A percentile compares a stretch with the other conserved stretches of the same genome.
phyloP scores from a whole-genome alignment of 1,140 invertebrate genomes.

The Agraylea sexmaculata region DNA sequence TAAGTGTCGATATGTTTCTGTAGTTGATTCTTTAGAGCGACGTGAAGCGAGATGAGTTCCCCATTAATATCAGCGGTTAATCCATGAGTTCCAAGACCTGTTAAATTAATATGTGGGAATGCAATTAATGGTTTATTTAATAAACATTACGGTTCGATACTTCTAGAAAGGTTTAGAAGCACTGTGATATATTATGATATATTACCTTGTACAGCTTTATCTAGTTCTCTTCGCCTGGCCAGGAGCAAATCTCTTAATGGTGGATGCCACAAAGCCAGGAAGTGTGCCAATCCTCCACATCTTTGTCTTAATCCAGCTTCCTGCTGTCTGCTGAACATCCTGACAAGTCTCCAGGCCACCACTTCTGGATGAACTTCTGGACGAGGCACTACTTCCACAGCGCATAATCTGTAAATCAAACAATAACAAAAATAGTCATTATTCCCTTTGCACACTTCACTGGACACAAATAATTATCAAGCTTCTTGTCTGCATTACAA shows the following conservation, averaged over 20 bases:
- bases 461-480: no score
- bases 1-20: constrained; percentile 74
- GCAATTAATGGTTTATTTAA: background rate
- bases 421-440: no score
- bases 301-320: constrained; percentile 46
- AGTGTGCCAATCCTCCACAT: constrained; percentile 39
- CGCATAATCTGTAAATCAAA: constrained; percentile 40
- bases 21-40: constrained; percentile 69
- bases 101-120: constrained; percentile 9
- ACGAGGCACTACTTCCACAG: constrained; percentile 43
- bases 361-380: constrained; percentile 59
- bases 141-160: constrained; percentile 1
- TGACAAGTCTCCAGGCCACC: constrained; percentile 69
- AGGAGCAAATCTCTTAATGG: constrained; percentile 44
- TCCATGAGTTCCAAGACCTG: constrained; percentile 76
- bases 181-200: constrained; percentile 3
- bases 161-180: background rate
- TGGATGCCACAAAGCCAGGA: constrained; percentile 44
- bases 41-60: constrained; percentile 51
- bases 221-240: constrained; percentile 56
- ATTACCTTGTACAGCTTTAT: constrained; percentile 66
- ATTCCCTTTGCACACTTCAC: no score
- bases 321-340: constrained; percentile 60
- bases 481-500: no score
- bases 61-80: constrained; percentile 51